phyloP scores from a whole-genome alignment of 1,140 invertebrate species.

The Maniola jurtina region DNA sequence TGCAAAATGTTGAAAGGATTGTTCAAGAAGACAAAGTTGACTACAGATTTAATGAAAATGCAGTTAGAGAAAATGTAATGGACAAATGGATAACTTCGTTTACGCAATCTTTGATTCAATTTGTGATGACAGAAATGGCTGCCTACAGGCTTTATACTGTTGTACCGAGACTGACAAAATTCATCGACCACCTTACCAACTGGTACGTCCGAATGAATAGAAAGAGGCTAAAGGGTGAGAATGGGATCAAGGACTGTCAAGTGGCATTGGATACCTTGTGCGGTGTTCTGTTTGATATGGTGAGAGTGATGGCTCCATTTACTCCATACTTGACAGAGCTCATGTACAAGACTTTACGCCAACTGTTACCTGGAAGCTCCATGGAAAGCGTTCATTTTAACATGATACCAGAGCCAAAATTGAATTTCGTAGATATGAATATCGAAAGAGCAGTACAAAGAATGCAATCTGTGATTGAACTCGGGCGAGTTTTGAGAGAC shows the following conservation, averaged over 20 bases:
- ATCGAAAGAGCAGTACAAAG: conserved; percentile 94
- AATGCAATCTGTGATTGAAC: conserved; percentile 97
- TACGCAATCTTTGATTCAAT: conserved; percentile 94
- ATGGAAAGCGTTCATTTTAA: conserved; percentile 92
- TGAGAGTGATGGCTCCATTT: conserved; percentile 96
- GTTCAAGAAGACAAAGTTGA: conserved; percentile 83
- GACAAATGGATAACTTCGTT: conserved; percentile 98
- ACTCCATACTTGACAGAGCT: conserved; percentile 98
- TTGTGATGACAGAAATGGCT: conserved; percentile 95
- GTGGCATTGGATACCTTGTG: conserved; percentile 93
- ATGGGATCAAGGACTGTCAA: conserved; percentile 87
- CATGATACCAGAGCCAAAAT: conserved; percentile 88
- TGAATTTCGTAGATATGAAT: conserved; percentile 87
- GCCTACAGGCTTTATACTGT: conserved; percentile 97
- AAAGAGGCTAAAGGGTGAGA: conserved; percentile 94
- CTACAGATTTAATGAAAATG: conserved; percentile 83
- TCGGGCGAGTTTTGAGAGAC: conserved; percentile 95
- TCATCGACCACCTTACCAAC: conserved; percentile 98
- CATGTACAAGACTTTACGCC: conserved; percentile 94
- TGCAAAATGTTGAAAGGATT: conserved; percentile 94
- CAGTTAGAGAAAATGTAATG: conserved; percentile 90
- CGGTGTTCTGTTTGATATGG: conserved; percentile 93
- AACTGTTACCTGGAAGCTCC: conserved; percentile 71
- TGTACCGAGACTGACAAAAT: conserved; percentile 94
- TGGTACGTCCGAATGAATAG: conserved; percentile 99